These are phyloP conservation scores for Morphnarchus princeps DNA, from an alignment of 2,113 vertebrate genomes.

Conservation along the genomic window DNA sequence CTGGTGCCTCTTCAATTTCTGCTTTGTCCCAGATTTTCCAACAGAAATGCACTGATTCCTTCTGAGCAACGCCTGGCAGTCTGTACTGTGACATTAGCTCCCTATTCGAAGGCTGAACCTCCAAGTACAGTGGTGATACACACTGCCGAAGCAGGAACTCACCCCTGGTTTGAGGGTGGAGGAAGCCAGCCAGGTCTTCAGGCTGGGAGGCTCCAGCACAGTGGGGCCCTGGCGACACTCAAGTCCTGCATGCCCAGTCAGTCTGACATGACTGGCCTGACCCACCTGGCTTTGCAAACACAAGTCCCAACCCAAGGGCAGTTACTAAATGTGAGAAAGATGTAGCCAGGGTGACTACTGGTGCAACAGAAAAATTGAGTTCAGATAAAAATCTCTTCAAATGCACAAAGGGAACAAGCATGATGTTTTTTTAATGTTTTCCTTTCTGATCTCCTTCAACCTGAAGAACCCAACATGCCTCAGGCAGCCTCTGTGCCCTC, in stretches of 20 bases:
- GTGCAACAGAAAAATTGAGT: background rate
- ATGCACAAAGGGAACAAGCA: background rate
- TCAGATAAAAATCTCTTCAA: background rate
- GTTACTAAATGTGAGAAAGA: background rate
- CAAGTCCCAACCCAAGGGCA: background rate
- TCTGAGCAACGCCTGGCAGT: background rate
- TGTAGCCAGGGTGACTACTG: background rate
- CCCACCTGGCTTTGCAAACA: background rate
- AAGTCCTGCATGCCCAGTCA: background rate
- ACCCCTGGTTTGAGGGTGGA: background rate
- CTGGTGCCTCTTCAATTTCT: background rate
- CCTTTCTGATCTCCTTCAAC: background rate
- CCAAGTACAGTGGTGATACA: too few relatives aligned
- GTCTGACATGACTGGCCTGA: rapidly evolving
- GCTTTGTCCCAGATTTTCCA: background rate
- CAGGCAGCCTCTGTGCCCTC: background rate
- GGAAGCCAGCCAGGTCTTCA: background rate
- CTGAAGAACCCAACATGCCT: background rate
- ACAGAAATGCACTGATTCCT: background rate
- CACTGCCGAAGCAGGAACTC: background rate
- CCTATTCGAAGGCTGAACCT: background rate
- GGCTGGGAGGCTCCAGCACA: background rate
- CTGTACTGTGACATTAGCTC: background rate
- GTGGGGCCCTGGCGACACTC: background rate
- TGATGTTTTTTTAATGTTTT: background rate